Percentiles rank a stretch among this genome's conserved stretches.
Conservation (phyloP, 2,113 vertebrate genomes). For the Struthidea cinerea region DNA sequence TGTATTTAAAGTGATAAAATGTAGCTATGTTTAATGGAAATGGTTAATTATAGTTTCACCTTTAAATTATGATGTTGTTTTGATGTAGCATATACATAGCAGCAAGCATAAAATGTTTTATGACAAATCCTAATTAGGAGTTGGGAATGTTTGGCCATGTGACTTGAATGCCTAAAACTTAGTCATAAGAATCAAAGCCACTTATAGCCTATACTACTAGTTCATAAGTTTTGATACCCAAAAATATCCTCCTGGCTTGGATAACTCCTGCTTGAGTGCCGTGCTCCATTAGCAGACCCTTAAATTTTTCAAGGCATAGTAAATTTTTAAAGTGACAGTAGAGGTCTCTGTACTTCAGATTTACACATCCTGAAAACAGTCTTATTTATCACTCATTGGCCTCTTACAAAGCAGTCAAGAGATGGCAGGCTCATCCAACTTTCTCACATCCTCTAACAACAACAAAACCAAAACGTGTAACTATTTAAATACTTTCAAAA, state of each 20-base stretch:
- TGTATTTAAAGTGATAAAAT: neutral
- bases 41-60: neutral
- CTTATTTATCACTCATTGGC: neutral
- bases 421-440: neutral
- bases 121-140: neutral
- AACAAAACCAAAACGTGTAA: neutral
- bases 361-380: neutral
- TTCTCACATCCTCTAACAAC: neutral
- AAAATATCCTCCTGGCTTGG: neutral
- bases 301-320: neutral
- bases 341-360: neutral
- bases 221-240: neutral
- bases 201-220: neutral
- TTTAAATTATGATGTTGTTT: neutral
- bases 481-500: neutral
- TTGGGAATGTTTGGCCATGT: neutral
- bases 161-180: neutral
- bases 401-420: neutral
- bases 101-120: neutral
- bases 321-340: neutral
- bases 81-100: neutral
- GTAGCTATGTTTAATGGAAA: neutral
- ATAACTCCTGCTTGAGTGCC: neutral
- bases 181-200: neutral
- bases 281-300: fast-evolving